phyloP scores from a whole-genome alignment of 2,888 invertebrate species.

The Oscheius myriophilus region DNA sequence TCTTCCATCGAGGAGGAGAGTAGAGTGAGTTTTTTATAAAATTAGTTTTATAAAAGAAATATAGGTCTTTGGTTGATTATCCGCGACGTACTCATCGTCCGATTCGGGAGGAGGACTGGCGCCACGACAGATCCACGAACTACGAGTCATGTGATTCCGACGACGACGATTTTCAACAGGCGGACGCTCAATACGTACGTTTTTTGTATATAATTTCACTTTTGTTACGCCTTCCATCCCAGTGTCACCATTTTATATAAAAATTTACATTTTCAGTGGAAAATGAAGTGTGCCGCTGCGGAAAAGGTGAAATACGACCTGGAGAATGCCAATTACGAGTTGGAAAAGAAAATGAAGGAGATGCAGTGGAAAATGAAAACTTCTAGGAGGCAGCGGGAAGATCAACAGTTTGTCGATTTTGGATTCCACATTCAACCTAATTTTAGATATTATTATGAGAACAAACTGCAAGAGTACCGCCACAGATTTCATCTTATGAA shows the following conservation, averaged over 20 bases:
- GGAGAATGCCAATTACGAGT: constrained; percentile 2
- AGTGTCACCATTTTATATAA: too few species aligned
- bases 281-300: not conserved
- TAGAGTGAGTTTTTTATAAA: constrained; percentile 1
- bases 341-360: not conserved
- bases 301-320: constrained; percentile 2
- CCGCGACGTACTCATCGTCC: not conserved
- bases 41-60: not conserved
- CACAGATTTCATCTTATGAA: too few species aligned
- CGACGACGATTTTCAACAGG: constrained; percentile 20
- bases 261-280: not conserved
- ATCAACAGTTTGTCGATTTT: not conserved
- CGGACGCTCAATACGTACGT: not conserved
- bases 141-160: constrained; percentile 31
- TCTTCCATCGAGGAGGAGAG: constrained; percentile 17
- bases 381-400: constrained; percentile 1
- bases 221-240: too few species aligned
- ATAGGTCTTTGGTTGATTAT: constrained; percentile 5
- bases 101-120: not conserved
- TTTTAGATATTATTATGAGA: not conserved
- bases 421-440: not conserved
- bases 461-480: too few species aligned
- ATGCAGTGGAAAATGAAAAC: not conserved
- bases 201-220: constrained; percentile 3
- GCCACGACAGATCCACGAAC: not conserved